Base-by-base conservation (phyloP, 2,113 vertebrate genomes). In the Tychaedon coryphoeus region DNA sequence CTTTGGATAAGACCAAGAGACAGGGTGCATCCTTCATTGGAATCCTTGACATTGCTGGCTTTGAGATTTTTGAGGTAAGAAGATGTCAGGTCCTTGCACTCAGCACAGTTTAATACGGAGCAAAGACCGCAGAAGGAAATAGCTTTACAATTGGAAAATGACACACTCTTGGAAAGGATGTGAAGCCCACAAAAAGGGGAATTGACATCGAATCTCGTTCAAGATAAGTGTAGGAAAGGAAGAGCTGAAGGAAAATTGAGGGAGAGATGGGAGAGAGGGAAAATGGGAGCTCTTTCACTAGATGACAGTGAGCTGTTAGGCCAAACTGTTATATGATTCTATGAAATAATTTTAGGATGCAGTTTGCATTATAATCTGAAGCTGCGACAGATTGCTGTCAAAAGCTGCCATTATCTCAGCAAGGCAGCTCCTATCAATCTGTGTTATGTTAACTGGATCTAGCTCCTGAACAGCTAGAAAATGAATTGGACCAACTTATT, bases 21-120 rank as follows among this genome's bases (percentile, higher is more conserved):
- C 99, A 99, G 97, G 99, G 99, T 5, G 99, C 99, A 12, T 99
- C 99, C 22, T 99, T 99, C 97, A 99, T 99, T 17, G 99, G 99
- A 66, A 99, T 99, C 97, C 98, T 99, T 92, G 99, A 99, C 87
- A 99, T 99, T 14, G 99, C 99, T 5, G 99, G 99, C 65, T 99
- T 99, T 82, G 99, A 99, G 98, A 99, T 99, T 96, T 99, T 99
- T 9, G 99, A 99, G 94, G 99, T 99, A 97, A 98, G 94, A 23
- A 15, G 57, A 23, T 12, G 8, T 29, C 17, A 36, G 36, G 31
- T 81, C 51, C 29, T 77, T 92, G 73, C 29, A 38, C 28, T 84
- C 36, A 47, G 43, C 54, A 42, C 29, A n/a, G 34, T 73, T 66
- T 60, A 47, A 19, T 14, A 1, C 7, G 34, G 24, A 75, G 54